Percentiles rank a stretch among this genome's conserved stretches.
These are phyloP conservation scores for Crotalus tigris DNA, from an alignment of 2,113 vertebrate genomes.

Conservation along the genomic window DNA sequence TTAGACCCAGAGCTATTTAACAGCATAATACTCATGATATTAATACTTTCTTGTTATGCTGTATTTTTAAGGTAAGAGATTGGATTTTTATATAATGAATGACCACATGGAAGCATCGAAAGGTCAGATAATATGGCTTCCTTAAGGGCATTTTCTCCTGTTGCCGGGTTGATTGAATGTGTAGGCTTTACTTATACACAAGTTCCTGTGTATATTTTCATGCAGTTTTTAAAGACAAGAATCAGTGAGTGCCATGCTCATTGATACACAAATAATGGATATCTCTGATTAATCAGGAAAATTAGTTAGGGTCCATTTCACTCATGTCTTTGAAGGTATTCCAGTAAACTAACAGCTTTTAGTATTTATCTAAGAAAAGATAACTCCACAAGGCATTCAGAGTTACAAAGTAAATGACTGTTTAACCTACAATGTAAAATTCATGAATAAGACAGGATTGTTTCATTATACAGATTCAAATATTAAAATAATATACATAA, in stretches of 20 bases:
- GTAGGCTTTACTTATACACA: not conserved
- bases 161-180: not conserved
- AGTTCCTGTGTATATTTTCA: not conserved
- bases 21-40: conserved; percentile 14
- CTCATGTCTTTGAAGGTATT: not conserved
- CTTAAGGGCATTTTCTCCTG: not conserved
- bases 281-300: not conserved
- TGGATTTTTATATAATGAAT: conserved; percentile 36
- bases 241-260: not conserved
- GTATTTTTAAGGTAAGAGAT: conserved; percentile 28
- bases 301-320: not conserved
- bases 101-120: conserved; percentile 6
- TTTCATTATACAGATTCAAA: not conserved
- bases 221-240: not conserved
- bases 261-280: not conserved
- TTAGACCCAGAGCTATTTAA: conserved; percentile 16
- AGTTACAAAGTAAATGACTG: not conserved
- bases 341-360: not conserved
- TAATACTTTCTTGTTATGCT: conserved; percentile 1
- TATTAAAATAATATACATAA: not conserved
- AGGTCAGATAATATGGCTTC: conserved; percentile 36
- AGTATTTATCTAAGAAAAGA: not conserved
- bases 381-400: not conserved
- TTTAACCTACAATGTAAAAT: not conserved
- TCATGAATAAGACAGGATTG: not conserved